Conservation (phyloP, 2,113 vertebrate genomes). For the Nycticryphes semicollaris region DNA sequence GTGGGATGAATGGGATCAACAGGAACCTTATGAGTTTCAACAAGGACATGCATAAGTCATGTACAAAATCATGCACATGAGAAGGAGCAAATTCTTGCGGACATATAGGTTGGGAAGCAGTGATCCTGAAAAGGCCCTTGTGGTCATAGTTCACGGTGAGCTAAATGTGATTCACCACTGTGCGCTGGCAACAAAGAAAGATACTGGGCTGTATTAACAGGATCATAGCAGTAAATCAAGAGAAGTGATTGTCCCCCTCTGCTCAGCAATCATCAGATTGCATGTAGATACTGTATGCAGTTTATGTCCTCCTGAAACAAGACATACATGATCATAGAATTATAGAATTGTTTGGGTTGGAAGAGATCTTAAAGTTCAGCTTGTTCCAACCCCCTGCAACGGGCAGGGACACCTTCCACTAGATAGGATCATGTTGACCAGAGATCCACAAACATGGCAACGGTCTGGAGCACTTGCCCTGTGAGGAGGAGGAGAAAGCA, state of each 20-base stretch:
- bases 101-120: not conserved
- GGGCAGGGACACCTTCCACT: too few relatives aligned
- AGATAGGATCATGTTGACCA: not conserved
- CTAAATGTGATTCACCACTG: not conserved
- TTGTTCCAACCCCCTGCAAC: too few relatives aligned
- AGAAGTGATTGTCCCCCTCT: not conserved
- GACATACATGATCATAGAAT: too few relatives aligned
- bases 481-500: not conserved
- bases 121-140: not conserved
- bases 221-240: not conserved
- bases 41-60: not conserved
- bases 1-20: not conserved
- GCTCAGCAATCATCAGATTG: not conserved
- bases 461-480: not conserved
- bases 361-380: too few relatives aligned
- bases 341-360: too few relatives aligned
- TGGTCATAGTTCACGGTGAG: not conserved
- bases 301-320: not conserved
- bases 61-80: not conserved
- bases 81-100: not conserved
- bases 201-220: not conserved
- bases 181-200: not conserved
- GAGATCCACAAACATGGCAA: not conserved
- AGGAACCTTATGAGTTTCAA: not conserved
- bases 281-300: rapidly evolving